These are phyloP conservation scores for Lithophane semibrunnea DNA, from an alignment of 2,888 invertebrate species.

Conservation along the genomic window DNA sequence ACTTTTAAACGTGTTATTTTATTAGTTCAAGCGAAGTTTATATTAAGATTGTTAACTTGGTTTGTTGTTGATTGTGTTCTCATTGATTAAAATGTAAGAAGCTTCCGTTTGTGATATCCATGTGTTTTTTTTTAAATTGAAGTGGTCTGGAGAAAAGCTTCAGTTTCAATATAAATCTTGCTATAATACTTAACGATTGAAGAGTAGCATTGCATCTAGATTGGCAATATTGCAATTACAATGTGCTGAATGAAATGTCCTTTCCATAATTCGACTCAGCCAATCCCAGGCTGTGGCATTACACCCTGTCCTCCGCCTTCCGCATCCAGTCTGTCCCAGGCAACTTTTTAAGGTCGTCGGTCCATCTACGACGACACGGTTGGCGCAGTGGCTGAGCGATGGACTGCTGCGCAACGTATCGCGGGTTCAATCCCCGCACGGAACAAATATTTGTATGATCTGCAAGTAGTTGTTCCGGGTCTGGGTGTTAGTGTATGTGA, in stretches of 20 bases:
- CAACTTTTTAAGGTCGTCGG: neutral
- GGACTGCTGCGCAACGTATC: too few species aligned
- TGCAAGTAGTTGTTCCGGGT: too few species aligned
- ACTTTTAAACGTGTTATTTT: slow-evolving; percentile 55
- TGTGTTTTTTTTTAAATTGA: neutral
- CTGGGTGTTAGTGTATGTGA: too few species aligned
- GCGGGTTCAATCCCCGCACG: too few species aligned
- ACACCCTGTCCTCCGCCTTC: neutral
- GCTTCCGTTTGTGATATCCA: neutral
- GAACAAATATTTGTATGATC: too few species aligned
- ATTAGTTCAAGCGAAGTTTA: slow-evolving; percentile 50
- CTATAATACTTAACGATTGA: neutral
- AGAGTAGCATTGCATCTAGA: neutral
- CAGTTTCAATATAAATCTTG: neutral
- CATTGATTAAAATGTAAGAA: slow-evolving; percentile 27
- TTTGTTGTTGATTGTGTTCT: slow-evolving; percentile 38
- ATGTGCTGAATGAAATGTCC: neutral
- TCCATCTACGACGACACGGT: too few species aligned
- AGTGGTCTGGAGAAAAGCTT: neutral
- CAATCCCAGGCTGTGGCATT: neutral
- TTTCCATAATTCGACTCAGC: neutral
- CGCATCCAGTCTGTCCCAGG: neutral
- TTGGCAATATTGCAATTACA: neutral
- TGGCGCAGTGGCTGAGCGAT: too few species aligned
- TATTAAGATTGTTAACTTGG: slow-evolving; percentile 40